These are phyloP conservation scores for Thereva nobilitata DNA, from an alignment of 2,888 invertebrate genomes.

Conservation along the genomic window DNA sequence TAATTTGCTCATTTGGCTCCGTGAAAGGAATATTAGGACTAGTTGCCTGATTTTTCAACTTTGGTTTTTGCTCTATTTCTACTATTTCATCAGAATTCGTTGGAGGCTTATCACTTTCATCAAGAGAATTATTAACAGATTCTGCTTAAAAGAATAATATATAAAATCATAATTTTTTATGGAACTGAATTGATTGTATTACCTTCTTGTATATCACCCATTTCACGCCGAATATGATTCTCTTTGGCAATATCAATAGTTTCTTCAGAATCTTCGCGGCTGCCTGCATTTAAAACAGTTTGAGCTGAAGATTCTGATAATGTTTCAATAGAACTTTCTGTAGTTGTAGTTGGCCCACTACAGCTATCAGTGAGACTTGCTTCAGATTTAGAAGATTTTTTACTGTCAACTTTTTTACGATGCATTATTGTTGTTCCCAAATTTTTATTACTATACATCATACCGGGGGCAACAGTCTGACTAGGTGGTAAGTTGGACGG, in stretches of 20 bases:
- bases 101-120: constrained; percentile 42
- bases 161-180: constrained; percentile 8
- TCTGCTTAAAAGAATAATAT: constrained; percentile 31
- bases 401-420: constrained; percentile 14
- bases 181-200: not conserved
- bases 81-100: constrained; percentile 51
- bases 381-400: constrained; percentile 5
- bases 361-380: not conserved
- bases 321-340: constrained; percentile 46
- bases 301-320: constrained; percentile 49
- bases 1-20: constrained; percentile 40
- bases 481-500: constrained; percentile 58
- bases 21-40: constrained; percentile 57
- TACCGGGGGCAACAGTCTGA: constrained; percentile 50
- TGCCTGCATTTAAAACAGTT: constrained; percentile 43
- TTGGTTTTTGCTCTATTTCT: constrained; percentile 56
- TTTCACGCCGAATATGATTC: constrained; percentile 43
- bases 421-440: constrained; percentile 26
- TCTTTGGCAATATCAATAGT: constrained; percentile 38
- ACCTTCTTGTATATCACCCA: constrained; percentile 46
- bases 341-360: constrained; percentile 16
- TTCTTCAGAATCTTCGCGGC: constrained; percentile 27
- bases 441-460: constrained; percentile 44
- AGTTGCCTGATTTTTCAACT: constrained; percentile 58
- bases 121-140: constrained; percentile 36